Base-by-base conservation (phyloP, 2,113 vertebrate species). In the Chauna torquata region DNA sequence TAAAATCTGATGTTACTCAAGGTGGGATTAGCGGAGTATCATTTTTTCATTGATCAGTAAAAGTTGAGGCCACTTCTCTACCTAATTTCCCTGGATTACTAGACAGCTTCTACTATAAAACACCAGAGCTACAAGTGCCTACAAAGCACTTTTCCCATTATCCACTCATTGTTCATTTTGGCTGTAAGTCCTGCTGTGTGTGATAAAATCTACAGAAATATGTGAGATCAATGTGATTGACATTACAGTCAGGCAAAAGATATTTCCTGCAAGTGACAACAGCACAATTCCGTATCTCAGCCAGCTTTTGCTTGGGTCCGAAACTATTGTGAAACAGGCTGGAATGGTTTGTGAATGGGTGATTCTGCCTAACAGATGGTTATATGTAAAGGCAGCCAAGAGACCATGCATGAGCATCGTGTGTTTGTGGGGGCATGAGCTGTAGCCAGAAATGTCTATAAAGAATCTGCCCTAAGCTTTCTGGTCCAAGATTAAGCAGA, bases 401-500 rank as follows among this genome's bases (percentile, higher is more conserved):
- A 82, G 62, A 76, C 88, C 25, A 1, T 79, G 69, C 70, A 82
- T 75, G 76, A 97, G 81, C 40, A 62, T 7, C 27, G n/a, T 94
- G 50, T 77, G 54, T 92, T 90, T 96, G 83, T 66, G 45, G 69
- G 75, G 79, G 91, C 87, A 94, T 59, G 62, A 95, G 81, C 0
- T 66, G 76, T 58, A 95, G 88, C 90, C 90, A 97, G 87, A 96
- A 96, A 94, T 42, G 90, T 94, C 86, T 94, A 23, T 57, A 93
- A 96, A 81, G 82, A 94, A 92, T 97, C 84, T 90, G 76, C 90
- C 69, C 79, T 85, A 69, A 91, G 84, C 20, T 82, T 95, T 92
- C 89, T 96, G 82, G 83, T 88, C 95, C 80, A 88, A 90, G 93
- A 94, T 96, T 94, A 96, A 97, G 90, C 86, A 95, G 91, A 96